These are phyloP conservation scores for Drosophila conformis DNA, from an alignment of 2,888 invertebrate species.

Conservation along the genomic window DNA sequence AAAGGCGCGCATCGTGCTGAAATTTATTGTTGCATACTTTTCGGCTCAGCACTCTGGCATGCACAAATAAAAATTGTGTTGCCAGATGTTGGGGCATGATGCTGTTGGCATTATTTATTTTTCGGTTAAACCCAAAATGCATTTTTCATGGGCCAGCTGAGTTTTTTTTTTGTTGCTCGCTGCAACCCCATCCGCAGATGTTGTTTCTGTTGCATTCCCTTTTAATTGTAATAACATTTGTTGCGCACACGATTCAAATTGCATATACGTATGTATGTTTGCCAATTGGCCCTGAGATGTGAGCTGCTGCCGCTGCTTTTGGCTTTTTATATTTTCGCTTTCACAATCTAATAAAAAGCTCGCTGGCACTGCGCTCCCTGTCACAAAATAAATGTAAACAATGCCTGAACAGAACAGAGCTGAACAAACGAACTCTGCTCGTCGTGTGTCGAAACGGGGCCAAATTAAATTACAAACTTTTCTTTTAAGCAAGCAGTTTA, in stretches of 20 bases:
- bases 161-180: constrained; percentile 22
- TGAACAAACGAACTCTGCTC: constrained; percentile 41
- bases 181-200: constrained; percentile 1
- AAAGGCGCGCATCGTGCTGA: constrained; percentile 45
- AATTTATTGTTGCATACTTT: constrained; percentile 81
- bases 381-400: constrained; percentile 56
- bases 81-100: constrained; percentile 52
- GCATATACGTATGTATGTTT: constrained; percentile 64
- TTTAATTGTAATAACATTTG: constrained; percentile 80
- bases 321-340: constrained; percentile 34
- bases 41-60: constrained; percentile 71
- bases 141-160: constrained; percentile 69
- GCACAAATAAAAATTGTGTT: constrained; percentile 40
- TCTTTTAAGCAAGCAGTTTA: constrained; percentile 70
- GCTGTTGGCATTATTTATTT: constrained; percentile 67
- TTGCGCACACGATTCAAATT: constrained; percentile 66
- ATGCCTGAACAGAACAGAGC: constrained; percentile 21
- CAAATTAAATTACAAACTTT: constrained; percentile 75
- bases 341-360: constrained; percentile 68
- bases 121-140: constrained; percentile 77
- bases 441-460: constrained; percentile 53
- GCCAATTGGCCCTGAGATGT: constrained; percentile 59
- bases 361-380: constrained; percentile 28
- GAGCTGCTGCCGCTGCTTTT: constrained; percentile 16
- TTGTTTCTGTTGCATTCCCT: constrained; percentile 37